Base-by-base conservation (phyloP, 2,888 invertebrate genomes). In the Pollenia labialis region DNA sequence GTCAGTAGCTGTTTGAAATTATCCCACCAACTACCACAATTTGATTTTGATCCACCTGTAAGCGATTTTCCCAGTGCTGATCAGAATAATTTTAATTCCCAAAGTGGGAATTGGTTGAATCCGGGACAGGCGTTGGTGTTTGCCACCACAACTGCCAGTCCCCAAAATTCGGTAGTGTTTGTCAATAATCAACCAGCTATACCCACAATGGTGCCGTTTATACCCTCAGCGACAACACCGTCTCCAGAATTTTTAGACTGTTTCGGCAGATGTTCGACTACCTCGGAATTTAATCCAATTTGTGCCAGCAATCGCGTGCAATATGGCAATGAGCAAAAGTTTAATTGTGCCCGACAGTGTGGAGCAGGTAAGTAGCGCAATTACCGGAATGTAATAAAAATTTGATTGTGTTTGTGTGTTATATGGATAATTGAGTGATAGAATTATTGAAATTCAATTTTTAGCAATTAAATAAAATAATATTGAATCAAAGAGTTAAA, bases 221-320 rank as follows among this genome's bases (percentile, higher is more conserved):
- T 84, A 64, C 85, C 85, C 1, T 23, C n/a, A 0, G 75, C 85
- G 0, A 88, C 90, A 9, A 89, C 92, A 0, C 87, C 90, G 2
- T 89, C 90, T 0, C 90, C 89, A 3, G 75, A 88, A 18, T 92
- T 91, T 58, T 76, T 92, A 0, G 75, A 87, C 3, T 93, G 93
- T 81, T 90, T 91, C 48, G 89, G 88, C 12, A 88, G 87, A n/a
- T 93, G 93, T 72, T 92, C 90, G 6, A 92, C 93, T 0, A 93
- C 93, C 0, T 82, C 92, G 0, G 91, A 93, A 82, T 93, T 93
- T 50, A 93, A 92, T 90, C 93, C 93, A 1, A 90, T 93, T 71
- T 93, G 93, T 85, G 93, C 91, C 14, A 92, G 90, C 60, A 91
- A 93, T 85, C 89, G 89, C 42, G 89, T 91, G 48, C 64, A 90